Base-by-base conservation (phyloP, 2,888 invertebrate genomes). In the Erynnis tages region DNA sequence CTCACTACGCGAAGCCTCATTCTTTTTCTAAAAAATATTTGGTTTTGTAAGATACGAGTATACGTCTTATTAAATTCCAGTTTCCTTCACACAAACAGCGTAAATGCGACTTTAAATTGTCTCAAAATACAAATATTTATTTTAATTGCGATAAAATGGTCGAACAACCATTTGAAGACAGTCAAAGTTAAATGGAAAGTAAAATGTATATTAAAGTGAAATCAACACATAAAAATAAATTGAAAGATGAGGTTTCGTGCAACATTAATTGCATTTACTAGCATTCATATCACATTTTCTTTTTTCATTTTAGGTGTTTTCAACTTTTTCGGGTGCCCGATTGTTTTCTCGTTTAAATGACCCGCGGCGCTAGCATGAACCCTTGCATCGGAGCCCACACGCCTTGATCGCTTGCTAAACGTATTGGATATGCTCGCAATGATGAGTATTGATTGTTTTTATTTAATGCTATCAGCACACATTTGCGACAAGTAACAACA, bases 291-390 rank as follows among this genome's bases (percentile, higher is more conserved):
- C 87, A 86, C 82, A 63, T 80, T 84, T 86, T 84, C 80, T 83
- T 75, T 84, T 83, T 85, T 86, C 83, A 83, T 88, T 90, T 90
- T 88, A 89, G 90, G 90, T 90, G 89, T 90, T 78, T 90, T 90
- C 89, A 90, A 84, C 82, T 90, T 90, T 88, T 90, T 90, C 78
- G 90, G 90, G 74, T 90, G 90, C 85, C 90, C 90, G 78, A 88
- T 90, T 78, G 88, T 82, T 81, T 90, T 90, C 89, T 89, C 90
- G 71, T 88, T 89, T 82, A 90, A 90, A 88, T 90, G 89, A 89
- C 77, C 72, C 73, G 71, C 70, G 77, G 77, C 78, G 81, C 67
- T 73, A 71, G 74, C 86, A 86, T 86, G 87, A 76, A 63, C 65
- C 68, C 67, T 76, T 73, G 69, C 77, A 50, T 50, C 52, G 85